Evolutionary conservation across 2,113 vertebrate genomes (phyloP).

Genomic region (Rhabdomys dilectus): DNA sequence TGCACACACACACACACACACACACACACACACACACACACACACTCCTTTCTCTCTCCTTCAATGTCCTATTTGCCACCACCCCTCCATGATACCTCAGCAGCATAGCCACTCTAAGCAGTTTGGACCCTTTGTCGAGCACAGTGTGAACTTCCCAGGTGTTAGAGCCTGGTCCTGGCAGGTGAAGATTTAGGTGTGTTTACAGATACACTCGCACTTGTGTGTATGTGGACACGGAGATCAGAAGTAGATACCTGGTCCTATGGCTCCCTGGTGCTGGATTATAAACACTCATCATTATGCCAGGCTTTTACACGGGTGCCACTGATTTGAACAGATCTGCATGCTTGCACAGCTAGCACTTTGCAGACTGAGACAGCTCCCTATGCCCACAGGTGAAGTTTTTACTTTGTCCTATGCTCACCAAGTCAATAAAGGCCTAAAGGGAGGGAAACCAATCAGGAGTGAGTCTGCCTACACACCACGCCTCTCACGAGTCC

Average conservation of each 20-base stretch:
- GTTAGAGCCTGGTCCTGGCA: not conserved
- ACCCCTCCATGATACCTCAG: not conserved
- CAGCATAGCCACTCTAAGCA: not conserved
- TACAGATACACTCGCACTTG: not conserved
- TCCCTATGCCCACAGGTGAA: not conserved
- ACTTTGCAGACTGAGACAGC: not conserved
- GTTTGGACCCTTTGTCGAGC: not conserved
- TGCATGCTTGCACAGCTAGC: not conserved
- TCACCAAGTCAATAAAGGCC: not conserved
- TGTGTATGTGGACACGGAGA: not conserved
- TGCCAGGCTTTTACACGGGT: not conserved
- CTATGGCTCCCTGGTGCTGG: not conserved
- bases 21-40: not conserved
- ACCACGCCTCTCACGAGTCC: not conserved
- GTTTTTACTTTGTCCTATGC: not conserved
- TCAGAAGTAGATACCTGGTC: not conserved
- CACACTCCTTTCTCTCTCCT: not conserved
- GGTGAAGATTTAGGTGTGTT: not conserved
- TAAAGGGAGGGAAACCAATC: not conserved
- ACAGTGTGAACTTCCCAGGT: not conserved
- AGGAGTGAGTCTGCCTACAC: rapidly evolving
- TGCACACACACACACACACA: too few species aligned
- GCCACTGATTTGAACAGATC: not conserved
- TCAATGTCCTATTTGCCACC: too few species aligned
- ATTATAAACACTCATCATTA: not conserved